Evolutionary conservation across 2,797 vertebrate genomes (phyloP).

Genomic region (Crypturellus tataupa): DNA sequence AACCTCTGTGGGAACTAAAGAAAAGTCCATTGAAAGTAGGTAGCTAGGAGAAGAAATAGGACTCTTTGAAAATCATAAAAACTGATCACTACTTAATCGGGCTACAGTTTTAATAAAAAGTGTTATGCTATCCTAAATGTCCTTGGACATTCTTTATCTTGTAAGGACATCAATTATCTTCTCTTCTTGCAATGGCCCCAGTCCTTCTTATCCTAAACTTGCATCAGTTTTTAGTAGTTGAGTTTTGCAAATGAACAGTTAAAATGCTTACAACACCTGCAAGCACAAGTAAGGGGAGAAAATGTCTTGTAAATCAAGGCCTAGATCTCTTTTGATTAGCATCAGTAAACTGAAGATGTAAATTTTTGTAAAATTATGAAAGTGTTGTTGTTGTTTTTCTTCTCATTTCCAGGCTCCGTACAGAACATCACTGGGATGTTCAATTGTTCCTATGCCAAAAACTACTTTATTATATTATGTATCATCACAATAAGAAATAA

Average conservation of each 20-base stretch:
- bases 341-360: background rate
- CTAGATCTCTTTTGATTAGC: background rate
- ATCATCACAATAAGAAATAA: background rate
- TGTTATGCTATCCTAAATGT: background rate
- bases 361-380: background rate
- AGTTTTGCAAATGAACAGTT: background rate
- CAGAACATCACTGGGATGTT: background rate
- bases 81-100: background rate
- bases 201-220: background rate
- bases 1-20: background rate
- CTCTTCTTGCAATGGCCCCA: fast-evolving
- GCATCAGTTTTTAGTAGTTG: background rate
- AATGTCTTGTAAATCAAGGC: background rate
- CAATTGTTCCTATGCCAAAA: background rate
- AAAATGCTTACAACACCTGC: background rate
- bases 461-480: background rate
- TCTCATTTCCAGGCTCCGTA: background rate
- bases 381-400: background rate
- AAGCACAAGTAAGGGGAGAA: background rate
- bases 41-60: background rate
- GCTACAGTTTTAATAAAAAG: background rate
- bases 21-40: background rate
- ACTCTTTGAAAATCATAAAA: background rate
- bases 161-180: background rate
- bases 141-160: background rate